Evolutionary conservation across 2,888 invertebrate genomes (phyloP).

Genomic region (Aricia artaxerxes): DNA sequence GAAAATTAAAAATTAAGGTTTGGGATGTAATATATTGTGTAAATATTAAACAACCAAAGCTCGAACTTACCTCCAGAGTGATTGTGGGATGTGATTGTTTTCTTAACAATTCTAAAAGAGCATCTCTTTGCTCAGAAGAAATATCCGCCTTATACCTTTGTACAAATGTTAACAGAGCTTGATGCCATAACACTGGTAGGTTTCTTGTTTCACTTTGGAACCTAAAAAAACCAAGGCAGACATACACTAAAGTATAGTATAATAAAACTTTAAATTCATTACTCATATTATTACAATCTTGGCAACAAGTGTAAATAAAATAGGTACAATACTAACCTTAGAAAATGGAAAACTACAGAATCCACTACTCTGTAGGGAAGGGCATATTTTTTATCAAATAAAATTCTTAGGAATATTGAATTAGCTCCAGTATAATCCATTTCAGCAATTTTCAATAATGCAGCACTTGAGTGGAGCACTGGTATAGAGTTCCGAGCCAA

Average conservation of each 20-base stretch:
- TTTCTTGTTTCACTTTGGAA: conserved; percentile 91
- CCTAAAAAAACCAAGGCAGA: conserved; percentile 65
- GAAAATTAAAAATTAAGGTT: no score
- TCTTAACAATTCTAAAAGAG: conserved; percentile 88
- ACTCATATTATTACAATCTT: not conserved
- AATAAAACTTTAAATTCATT: not conserved
- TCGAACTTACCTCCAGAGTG: conserved; percentile 80
- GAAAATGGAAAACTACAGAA: conserved; percentile 95
- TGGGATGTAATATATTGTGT: not conserved
- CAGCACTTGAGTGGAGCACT: conserved; percentile 96
- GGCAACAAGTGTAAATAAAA: not conserved
- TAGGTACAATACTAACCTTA: conserved; percentile 81
- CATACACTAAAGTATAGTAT: not conserved
- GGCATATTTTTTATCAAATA: conserved; percentile 98
- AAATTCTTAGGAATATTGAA: conserved; percentile 95
- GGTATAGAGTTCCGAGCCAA: conserved; percentile 95
- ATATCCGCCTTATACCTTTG: conserved; percentile 98
- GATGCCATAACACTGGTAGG: conserved; percentile 98
- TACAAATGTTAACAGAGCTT: conserved; percentile 94
- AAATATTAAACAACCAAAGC: conserved; percentile 15
- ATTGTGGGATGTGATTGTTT: conserved; percentile 86
- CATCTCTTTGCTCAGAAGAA: conserved; percentile 94
- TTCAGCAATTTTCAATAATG: conserved; percentile 96
- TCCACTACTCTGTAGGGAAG: conserved; percentile 97
- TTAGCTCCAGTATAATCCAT: conserved; percentile 98